Evolutionary conservation across 92 coral and sea anemone genomes (phyloP).

Genomic region (Porites cylindrica): DNA sequence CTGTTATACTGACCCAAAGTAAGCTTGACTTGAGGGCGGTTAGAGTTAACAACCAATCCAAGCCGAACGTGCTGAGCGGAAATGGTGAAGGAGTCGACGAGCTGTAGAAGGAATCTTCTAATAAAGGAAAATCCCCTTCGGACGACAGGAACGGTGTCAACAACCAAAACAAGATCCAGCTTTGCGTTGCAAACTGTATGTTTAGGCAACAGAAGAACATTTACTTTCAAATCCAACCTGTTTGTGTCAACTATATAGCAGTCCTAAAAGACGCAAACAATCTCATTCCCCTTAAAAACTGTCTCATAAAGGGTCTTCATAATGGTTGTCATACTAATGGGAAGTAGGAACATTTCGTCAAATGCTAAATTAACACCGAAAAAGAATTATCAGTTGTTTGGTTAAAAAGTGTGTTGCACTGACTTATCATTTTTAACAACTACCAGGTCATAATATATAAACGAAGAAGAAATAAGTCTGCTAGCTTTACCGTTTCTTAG

Average conservation of each 20-base stretch:
- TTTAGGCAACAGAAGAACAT: not conserved
- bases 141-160: constrained; percentile 76
- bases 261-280: too few relatives aligned
- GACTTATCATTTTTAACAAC: too few relatives aligned
- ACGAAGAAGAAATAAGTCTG: too few relatives aligned
- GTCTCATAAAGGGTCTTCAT: too few relatives aligned
- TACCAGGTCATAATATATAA: too few relatives aligned
- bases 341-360: too few relatives aligned
- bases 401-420: too few relatives aligned
- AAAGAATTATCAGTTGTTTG: too few relatives aligned
- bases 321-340: too few relatives aligned
- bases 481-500: too few relatives aligned
- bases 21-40: constrained; percentile 54
- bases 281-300: too few relatives aligned
- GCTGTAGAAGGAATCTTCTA: constrained; percentile 58
- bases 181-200: constrained; percentile 74
- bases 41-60: constrained; percentile 61
- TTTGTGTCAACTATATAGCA: not conserved
- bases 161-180: constrained; percentile 80
- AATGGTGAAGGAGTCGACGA: constrained; percentile 68
- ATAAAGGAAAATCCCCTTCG: constrained; percentile 57
- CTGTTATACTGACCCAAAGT: constrained; percentile 50
- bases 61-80: constrained; percentile 60
- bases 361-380: too few relatives aligned
- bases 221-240: not conserved